These are phyloP conservation scores for Cheirogaleus medius DNA, from an alignment of 2,113 vertebrate genomes.

Conservation along the genomic window DNA sequence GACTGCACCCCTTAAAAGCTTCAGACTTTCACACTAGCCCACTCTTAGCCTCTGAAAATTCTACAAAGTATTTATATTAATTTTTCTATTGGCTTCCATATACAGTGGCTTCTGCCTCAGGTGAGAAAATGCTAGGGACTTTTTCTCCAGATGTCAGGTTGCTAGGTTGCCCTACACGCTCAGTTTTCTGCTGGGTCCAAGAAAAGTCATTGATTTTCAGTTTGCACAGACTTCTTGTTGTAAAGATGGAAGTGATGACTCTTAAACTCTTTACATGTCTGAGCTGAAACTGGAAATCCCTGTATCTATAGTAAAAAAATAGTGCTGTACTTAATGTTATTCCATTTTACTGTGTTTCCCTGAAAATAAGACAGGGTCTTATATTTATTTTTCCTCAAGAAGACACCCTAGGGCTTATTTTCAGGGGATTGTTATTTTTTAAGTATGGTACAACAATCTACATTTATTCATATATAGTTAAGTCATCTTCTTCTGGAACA, in stretches of 20 bases:
- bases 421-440: too few species aligned
- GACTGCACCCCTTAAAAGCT: not conserved
- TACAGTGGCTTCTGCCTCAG: fast-evolving
- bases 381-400: too few species aligned
- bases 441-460: too few species aligned
- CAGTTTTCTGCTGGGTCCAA: not conserved
- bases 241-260: not conserved
- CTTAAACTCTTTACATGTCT: not conserved
- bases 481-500: too few species aligned
- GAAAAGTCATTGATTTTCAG: not conserved
- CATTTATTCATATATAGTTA: too few species aligned
- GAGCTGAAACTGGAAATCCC: not conserved
- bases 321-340: not conserved
- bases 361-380: too few species aligned
- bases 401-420: too few species aligned
- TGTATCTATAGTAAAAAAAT: not conserved
- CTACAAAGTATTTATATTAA: too few species aligned
- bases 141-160: not conserved
- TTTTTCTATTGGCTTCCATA: not conserved
- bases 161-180: not conserved
- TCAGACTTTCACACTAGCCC: not conserved
- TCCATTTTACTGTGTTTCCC: too few species aligned
- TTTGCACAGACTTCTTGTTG: not conserved
- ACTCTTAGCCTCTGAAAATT: not conserved
- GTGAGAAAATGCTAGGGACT: not conserved